Evolutionary conservation across 2,113 vertebrate species (phyloP).

Genomic region (Tychaedon coryphoeus): DNA sequence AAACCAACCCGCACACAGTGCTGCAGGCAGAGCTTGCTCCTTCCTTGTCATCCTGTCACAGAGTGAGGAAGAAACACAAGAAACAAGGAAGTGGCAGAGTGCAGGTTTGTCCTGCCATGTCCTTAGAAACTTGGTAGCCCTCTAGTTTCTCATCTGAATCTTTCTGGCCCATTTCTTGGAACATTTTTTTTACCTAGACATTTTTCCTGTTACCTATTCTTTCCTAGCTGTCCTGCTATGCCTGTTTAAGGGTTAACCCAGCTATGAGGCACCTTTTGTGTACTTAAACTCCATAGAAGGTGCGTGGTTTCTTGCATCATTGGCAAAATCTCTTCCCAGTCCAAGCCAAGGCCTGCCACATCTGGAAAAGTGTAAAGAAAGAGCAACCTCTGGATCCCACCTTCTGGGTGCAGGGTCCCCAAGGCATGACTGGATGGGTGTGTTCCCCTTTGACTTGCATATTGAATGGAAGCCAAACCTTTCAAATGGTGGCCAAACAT

Average conservation of each 20-base stretch:
- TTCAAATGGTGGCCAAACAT: not conserved
- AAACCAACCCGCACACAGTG: not conserved
- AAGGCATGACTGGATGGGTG: not conserved
- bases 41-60: not conserved
- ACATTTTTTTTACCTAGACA: not conserved
- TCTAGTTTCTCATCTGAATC: not conserved
- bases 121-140: not conserved
- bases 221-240: not conserved
- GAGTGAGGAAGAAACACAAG: not conserved
- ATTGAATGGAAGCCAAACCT: not conserved
- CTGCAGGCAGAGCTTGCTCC: not conserved
- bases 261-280: not conserved
- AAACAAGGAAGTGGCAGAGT: not conserved
- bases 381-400: not conserved
- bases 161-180: not conserved
- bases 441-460: not conserved
- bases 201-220: not conserved
- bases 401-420: not conserved
- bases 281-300: not conserved
- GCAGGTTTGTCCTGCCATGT: not conserved
- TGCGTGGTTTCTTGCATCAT: fast-evolving
- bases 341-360: not conserved
- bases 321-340: not conserved
- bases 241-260: not conserved
- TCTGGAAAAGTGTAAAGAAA: not conserved